Evolutionary conservation across 1,140 invertebrate genomes (phyloP).

Genomic region (Drosophila equinoxialis): DNA sequence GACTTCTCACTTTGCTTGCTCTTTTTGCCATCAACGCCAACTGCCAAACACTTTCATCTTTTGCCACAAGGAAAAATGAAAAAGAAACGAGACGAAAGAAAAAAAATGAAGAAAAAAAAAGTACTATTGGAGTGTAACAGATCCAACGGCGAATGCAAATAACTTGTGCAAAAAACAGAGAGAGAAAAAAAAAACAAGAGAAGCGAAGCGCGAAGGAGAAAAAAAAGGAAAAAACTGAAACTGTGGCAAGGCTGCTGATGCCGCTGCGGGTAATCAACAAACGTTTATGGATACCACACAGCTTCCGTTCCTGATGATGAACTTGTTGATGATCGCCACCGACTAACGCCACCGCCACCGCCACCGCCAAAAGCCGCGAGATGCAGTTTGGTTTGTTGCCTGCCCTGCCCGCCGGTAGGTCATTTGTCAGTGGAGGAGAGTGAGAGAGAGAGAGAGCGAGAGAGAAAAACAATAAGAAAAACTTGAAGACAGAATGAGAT

Average conservation of each 20-base stretch:
- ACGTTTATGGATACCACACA: constrained; percentile 67
- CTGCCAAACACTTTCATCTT: constrained; percentile 68
- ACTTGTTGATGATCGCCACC: constrained; percentile 72
- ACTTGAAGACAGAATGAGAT: constrained; percentile 7
- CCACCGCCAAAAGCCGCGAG: constrained; percentile 10
- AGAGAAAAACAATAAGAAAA: not conserved
- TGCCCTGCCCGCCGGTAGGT: constrained; percentile 33
- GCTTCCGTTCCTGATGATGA: constrained; percentile 52
- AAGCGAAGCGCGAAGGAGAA: not conserved
- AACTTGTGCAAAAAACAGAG: constrained; percentile 40
- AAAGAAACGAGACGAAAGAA: constrained; percentile 13
- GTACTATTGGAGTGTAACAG: constrained; percentile 65
- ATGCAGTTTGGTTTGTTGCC: constrained; percentile 15
- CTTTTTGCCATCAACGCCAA: constrained; percentile 49
- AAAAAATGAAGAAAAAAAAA: too few species aligned
- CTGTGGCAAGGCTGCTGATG: constrained; percentile 62
- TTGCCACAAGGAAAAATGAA: constrained; percentile 42
- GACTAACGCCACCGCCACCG: constrained; percentile 9
- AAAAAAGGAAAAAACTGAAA: constrained; percentile 30
- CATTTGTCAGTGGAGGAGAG: constrained; percentile 52
- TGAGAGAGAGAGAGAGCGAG: constrained; percentile 7
- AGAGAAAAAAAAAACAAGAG: not conserved
- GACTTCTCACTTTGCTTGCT: constrained; percentile 16
- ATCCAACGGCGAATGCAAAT: constrained; percentile 77
- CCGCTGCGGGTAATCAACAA: constrained; percentile 76